Evolutionary conservation across 2,797 vertebrate species (phyloP), one percentile per base, ranked within the genome.

Genomic region (Halcyon badia): DNA sequence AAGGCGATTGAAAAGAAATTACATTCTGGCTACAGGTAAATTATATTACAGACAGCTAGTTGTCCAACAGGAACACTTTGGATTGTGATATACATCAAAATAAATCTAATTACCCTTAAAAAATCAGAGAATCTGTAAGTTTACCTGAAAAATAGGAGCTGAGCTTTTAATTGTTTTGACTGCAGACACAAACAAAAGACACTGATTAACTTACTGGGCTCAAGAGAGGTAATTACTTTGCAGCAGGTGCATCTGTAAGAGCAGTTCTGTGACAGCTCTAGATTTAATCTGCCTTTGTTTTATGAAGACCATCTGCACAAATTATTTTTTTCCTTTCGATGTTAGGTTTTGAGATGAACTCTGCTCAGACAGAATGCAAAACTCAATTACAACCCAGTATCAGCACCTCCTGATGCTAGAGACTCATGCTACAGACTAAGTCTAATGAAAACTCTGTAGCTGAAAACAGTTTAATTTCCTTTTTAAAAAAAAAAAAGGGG

Each of bases 401-500:
- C 96, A 96, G 83, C 90, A 96, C 96, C 89, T 97, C 91, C 83
- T 93, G 82, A 69, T 94, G 92, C 64, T 72, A 70, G 52, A 62
- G 78, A 93, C 60, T 78, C 75, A 93, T 15, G 54, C 56, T 78
- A 28, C 75, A 87, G 70, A 62, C 76, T 20, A 73, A 88, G 49
- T 16, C 79, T 96, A 96, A 92, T 85, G 94, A 96, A 93, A 94
- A 72, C 62, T 85, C 64, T 83, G 90, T 86, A 93, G 96, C 94
- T 92, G 91, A 96, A 93, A 89, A 89, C 28, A 72, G 69, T 98
- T 98, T 98, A 96, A 98, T 98, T 98, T 98, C 98, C 98, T 97
- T 94, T 93, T 42, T 92, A 91, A 54, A 70, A 71, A 87, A 73
- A 57, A 61, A 52, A 31, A 10, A 5, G 37, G 37, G 37, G n/a